Conservation (phyloP, 2,888 invertebrate species). For the Chrysotoxum bicinctum region DNA sequence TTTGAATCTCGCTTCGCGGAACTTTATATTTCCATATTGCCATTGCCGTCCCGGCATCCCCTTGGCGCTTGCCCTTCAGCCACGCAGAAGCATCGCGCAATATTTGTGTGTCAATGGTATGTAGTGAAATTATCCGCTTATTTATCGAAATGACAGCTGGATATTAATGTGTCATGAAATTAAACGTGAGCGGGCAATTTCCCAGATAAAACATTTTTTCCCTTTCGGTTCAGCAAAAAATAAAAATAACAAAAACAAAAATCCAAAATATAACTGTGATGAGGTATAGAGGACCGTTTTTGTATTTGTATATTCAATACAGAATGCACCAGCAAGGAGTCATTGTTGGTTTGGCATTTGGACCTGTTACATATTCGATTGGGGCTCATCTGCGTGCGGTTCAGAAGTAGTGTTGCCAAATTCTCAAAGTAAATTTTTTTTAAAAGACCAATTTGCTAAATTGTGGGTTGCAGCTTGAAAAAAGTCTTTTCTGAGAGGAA, state of each 20-base stretch:
- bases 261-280: slow-evolving; percentile 11
- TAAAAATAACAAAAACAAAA: neutral
- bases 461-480: neutral
- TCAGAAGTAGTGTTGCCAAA: neutral
- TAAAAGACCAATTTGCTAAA: neutral
- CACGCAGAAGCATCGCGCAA: slow-evolving; percentile 36
- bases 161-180: slow-evolving; percentile 75
- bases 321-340: slow-evolving; percentile 25
- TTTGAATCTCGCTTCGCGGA: slow-evolving; percentile 49
- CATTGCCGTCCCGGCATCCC: neutral
- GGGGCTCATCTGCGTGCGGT: slow-evolving; percentile 64
- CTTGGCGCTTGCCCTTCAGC: neutral
- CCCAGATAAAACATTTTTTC: slow-evolving; percentile 71
- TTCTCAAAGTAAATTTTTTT: neutral
- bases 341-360: slow-evolving; percentile 57
- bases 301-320: slow-evolving; percentile 3
- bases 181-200: slow-evolving; percentile 74
- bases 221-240: slow-evolving; percentile 6
- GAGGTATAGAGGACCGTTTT: slow-evolving; percentile 47
- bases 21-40: slow-evolving; percentile 7
- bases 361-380: slow-evolving; percentile 71
- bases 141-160: slow-evolving; percentile 75
- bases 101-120: slow-evolving; percentile 72
- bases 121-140: slow-evolving; percentile 74
- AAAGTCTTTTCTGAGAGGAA: no score